Percentiles rank a stretch among this genome's conserved stretches.
Conservation (phyloP, 2,888 invertebrate genomes). For the Bimastos eiseni region DNA sequence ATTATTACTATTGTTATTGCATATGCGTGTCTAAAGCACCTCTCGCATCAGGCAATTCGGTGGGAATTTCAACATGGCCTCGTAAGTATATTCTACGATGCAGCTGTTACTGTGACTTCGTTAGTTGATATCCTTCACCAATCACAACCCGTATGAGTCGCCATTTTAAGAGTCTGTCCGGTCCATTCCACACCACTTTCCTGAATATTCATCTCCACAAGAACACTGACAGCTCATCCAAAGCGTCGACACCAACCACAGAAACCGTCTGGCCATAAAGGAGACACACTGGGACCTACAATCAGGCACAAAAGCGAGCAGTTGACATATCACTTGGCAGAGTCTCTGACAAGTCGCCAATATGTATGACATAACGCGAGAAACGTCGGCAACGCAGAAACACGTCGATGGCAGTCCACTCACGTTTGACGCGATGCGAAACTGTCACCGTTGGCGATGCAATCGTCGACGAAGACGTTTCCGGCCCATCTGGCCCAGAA, state of each 20-base stretch:
- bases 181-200: too few species aligned
- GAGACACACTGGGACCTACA: neutral
- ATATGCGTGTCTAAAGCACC: too few species aligned
- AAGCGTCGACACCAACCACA: neutral
- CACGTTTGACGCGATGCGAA: conserved; percentile 13
- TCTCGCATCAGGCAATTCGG: too few species aligned
- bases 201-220: too few species aligned
- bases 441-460: neutral
- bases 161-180: too few species aligned
- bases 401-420: neutral
- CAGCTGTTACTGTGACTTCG: neutral
- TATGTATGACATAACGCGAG: conserved; percentile 13
- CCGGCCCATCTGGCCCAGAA: conserved; percentile 13
- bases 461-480: neutral
- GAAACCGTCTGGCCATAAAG: neutral
- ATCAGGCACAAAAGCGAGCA: neutral
- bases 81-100: neutral
- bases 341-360: neutral
- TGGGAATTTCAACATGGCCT: neutral
- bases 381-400: neutral
- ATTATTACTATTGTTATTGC: too few species aligned
- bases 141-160: too few species aligned
- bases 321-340: neutral
- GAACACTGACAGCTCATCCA: neutral
- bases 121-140: neutral